phyloP scores from a whole-genome alignment of 1,140 invertebrate species.

The Chrysoperla carnea region DNA sequence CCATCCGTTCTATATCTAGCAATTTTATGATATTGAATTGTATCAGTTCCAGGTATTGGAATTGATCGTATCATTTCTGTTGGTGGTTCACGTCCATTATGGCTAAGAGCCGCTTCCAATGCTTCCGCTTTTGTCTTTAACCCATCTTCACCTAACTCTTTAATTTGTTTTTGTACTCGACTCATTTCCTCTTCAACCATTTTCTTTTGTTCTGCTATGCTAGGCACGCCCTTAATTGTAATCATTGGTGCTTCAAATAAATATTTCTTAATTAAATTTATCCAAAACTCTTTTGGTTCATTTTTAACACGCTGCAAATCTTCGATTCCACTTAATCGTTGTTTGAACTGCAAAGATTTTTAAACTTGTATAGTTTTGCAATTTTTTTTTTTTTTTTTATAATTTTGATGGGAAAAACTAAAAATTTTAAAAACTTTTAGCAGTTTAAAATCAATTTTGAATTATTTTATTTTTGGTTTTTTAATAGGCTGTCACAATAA shows the following conservation, averaged over 20 bases:
- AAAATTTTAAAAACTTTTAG: too few relatives aligned
- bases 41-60: conserved; percentile 45
- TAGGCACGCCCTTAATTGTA: conserved; percentile 33
- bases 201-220: conserved; percentile 32
- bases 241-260: conserved; percentile 40
- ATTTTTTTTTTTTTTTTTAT: too few relatives aligned
- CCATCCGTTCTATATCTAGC: conserved; percentile 32
- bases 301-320: conserved; percentile 39
- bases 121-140: conserved; percentile 39
- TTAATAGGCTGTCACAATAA: too few relatives aligned
- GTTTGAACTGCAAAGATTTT: conserved; percentile 37
- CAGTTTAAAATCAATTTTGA: too few relatives aligned
- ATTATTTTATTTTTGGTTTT: too few relatives aligned
- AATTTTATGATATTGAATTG: conserved; percentile 50
- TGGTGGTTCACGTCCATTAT: conserved; percentile 60
- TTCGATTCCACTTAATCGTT: conserved; percentile 50
- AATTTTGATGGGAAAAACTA: too few relatives aligned
- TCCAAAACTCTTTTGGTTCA: conserved; percentile 53
- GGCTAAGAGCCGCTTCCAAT: conserved; percentile 46
- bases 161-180: conserved; percentile 42
- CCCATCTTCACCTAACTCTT: conserved; percentile 44
- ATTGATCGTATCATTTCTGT: conserved; percentile 45
- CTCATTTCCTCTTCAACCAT: conserved; percentile 41
- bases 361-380: too few relatives aligned
- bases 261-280: conserved; percentile 46